Conservation (phyloP, 2,888 invertebrate species). For the Clostera curtula region DNA sequence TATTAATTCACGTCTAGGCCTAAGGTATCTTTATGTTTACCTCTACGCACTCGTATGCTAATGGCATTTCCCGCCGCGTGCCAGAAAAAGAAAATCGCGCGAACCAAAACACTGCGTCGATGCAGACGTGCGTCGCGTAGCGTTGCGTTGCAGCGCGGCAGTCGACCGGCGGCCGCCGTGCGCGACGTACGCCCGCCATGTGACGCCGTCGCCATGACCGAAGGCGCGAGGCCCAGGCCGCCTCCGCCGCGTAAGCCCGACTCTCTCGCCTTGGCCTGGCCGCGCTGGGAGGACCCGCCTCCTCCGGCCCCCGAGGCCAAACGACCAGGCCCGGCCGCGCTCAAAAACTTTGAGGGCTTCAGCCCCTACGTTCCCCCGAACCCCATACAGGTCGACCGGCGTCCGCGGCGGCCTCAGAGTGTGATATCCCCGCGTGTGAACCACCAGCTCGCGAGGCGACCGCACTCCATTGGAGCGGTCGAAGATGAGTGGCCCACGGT, state of each 20-base stretch:
- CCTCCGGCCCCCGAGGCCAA: slow-evolving; percentile 60
- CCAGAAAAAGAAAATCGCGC: slow-evolving; percentile 18
- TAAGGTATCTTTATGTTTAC: too few species aligned
- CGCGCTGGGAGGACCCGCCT: slow-evolving; percentile 67
- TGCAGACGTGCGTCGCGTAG: slow-evolving; percentile 27
- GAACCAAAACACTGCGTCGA: slow-evolving; percentile 39
- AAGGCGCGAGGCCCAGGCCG: slow-evolving; percentile 67
- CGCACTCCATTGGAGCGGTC: slow-evolving; percentile 77
- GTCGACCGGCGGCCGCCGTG: slow-evolving; percentile 50
- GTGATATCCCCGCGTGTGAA: slow-evolving; percentile 62
- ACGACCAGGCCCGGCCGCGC: slow-evolving; percentile 28
- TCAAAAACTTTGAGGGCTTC: slow-evolving; percentile 61
- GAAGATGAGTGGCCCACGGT: slow-evolving; percentile 62
- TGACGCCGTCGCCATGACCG: slow-evolving; percentile 56
- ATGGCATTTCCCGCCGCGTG: slow-evolving; percentile 20
- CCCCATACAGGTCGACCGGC: slow-evolving; percentile 41
- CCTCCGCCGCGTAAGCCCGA: slow-evolving; percentile 70
- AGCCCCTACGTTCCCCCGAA: slow-evolving; percentile 74
- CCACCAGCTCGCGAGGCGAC: slow-evolving; percentile 58
- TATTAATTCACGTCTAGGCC: too few species aligned
- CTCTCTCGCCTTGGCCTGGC: slow-evolving; percentile 54
- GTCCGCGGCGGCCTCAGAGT: slow-evolving; percentile 70
- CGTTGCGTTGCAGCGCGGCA: slow-evolving; percentile 31
- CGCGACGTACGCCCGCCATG: slow-evolving; percentile 41
- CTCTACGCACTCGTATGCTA: too few species aligned